Conservation (phyloP, 2,888 invertebrate species). For the Theodoxus fluviatilis region DNA sequence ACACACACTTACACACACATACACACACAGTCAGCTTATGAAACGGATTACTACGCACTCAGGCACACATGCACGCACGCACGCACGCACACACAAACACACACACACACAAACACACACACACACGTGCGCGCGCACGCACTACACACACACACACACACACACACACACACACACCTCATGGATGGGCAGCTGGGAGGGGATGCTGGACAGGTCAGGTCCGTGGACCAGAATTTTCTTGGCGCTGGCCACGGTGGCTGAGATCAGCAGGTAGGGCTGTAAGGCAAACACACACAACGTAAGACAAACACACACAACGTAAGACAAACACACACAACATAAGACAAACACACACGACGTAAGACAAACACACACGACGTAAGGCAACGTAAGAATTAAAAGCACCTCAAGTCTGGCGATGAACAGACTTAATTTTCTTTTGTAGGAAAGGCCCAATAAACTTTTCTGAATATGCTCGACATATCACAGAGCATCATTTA, state of each 20-base stretch:
- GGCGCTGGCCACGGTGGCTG: constrained; percentile 98
- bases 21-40: too few species aligned
- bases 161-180: constrained; percentile 65
- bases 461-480: too few species aligned
- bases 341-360: not conserved
- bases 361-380: not conserved
- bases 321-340: not conserved
- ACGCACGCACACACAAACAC: too few species aligned
- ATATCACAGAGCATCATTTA: too few species aligned
- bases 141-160: too few species aligned
- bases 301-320: not conserved
- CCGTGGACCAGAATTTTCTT: constrained; percentile 99
- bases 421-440: too few species aligned
- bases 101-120: too few species aligned
- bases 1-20: not conserved
- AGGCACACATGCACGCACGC: too few species aligned
- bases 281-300: constrained; percentile 31
- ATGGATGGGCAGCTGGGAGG: constrained; percentile 97
- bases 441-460: too few species aligned
- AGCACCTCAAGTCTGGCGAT: not conserved
- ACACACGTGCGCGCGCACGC: not conserved
- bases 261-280: constrained; percentile 86
- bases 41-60: too few species aligned
- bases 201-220: constrained; percentile 85
- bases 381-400: not conserved